Conservation (phyloP, 2,888 invertebrate genomes). For the Apamea epomidion region DNA sequence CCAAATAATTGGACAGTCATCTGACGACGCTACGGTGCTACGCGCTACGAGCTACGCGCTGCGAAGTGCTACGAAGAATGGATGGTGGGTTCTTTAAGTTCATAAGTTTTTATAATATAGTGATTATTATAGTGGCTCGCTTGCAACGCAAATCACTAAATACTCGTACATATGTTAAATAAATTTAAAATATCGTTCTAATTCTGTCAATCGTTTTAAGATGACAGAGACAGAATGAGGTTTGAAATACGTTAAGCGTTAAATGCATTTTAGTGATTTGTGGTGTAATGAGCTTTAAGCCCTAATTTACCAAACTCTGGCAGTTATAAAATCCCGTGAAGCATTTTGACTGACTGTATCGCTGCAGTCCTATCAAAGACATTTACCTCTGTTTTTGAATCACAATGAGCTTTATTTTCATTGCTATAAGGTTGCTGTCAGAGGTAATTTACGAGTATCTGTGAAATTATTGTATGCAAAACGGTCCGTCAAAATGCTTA, state of each 20-base stretch:
- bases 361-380: not conserved
- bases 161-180: not conserved
- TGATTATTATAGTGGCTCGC: not conserved
- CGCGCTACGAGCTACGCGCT: conserved; percentile 44
- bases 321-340: no score
- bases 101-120: no score
- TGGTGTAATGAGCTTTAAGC: no score
- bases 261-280: not conserved
- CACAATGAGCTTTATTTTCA: not conserved
- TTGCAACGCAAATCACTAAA: not conserved
- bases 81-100: conserved; percentile 21
- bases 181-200: not conserved
- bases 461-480: not conserved
- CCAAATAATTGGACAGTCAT: conserved; percentile 88
- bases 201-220: not conserved
- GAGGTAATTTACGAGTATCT: not conserved
- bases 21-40: conserved; percentile 61
- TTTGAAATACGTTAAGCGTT: not conserved
- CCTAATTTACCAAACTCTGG: no score
- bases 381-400: not conserved
- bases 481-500: not conserved
- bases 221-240: not conserved
- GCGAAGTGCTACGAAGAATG: conserved; percentile 18
- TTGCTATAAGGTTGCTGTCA: not conserved
- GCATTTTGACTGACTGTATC: not conserved